Evolutionary conservation across 2,797 vertebrate species (phyloP).

Genomic region (Aratinga solstitialis): DNA sequence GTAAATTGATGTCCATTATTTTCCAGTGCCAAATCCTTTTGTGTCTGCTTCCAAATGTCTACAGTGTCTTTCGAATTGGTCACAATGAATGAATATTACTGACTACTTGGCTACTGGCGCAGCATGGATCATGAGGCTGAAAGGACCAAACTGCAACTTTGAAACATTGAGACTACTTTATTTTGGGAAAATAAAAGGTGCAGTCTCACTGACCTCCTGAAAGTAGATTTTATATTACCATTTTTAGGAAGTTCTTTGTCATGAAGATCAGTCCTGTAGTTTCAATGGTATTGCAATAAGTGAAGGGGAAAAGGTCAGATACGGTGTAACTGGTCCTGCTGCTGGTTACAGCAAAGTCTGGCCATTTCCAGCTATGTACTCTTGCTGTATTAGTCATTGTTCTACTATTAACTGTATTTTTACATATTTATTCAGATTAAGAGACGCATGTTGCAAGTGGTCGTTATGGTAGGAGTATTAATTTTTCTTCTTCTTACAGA

Average conservation of each 20-base stretch:
- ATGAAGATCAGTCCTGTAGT: too few relatives aligned
- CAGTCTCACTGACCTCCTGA: neutral
- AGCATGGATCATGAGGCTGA: neutral
- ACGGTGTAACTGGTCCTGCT: neutral
- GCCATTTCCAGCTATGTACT: neutral
- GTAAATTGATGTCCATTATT: neutral
- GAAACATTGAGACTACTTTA: neutral
- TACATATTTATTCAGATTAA: neutral
- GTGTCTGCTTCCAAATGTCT: neutral
- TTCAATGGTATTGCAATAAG: neutral
- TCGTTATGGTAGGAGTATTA: neutral
- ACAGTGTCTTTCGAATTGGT: neutral
- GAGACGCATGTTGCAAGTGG: neutral
- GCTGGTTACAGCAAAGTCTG: neutral
- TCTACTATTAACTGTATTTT: neutral
- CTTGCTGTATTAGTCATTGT: neutral
- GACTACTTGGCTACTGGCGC: neutral
- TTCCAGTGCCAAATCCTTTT: neutral
- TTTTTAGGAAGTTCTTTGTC: neutral
- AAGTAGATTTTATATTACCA: neutral
- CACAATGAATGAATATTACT: neutral
- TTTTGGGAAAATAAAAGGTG: neutral
- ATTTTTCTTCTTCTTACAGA: neutral
- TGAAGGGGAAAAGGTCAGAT: neutral
- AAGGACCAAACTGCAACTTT: neutral